Evolutionary conservation across 2,888 invertebrate genomes (phyloP).

Genomic region (Amiota minor): DNA sequence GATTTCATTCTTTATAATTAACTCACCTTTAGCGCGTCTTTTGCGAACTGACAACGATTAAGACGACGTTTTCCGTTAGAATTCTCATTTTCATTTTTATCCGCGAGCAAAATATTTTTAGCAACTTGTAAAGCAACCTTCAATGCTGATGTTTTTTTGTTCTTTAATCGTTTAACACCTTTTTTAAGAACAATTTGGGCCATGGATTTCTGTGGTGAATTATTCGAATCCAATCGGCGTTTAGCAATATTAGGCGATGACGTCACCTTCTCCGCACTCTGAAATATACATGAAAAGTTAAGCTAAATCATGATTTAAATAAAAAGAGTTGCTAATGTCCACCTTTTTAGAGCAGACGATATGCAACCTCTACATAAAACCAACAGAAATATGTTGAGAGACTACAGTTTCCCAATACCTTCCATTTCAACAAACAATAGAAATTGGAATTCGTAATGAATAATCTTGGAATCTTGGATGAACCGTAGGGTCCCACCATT

Average conservation of each 20-base stretch:
- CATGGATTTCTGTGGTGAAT: background rate
- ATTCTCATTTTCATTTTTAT: background rate
- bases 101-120: constrained; percentile 41
- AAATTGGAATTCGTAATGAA: background rate
- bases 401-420: too few species aligned
- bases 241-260: too few species aligned
- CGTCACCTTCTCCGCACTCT: too few species aligned
- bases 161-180: constrained; percentile 50
- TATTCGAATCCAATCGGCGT: too few species aligned
- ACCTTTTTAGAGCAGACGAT: too few species aligned
- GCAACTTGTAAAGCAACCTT: constrained; percentile 46
- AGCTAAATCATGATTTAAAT: too few species aligned
- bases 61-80: constrained; percentile 38
- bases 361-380: too few species aligned
- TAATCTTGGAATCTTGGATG: too few species aligned
- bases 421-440: background rate
- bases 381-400: too few species aligned
- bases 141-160: constrained; percentile 31
- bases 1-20: background rate
- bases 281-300: too few species aligned
- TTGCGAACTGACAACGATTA: background rate
- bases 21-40: background rate
- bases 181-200: constrained; percentile 42
- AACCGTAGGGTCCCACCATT: background rate
- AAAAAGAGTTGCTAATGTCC: too few species aligned